Evolutionary conservation across 2,113 vertebrate genomes (phyloP).

Genomic region (Prionailurus bengalensis): DNA sequence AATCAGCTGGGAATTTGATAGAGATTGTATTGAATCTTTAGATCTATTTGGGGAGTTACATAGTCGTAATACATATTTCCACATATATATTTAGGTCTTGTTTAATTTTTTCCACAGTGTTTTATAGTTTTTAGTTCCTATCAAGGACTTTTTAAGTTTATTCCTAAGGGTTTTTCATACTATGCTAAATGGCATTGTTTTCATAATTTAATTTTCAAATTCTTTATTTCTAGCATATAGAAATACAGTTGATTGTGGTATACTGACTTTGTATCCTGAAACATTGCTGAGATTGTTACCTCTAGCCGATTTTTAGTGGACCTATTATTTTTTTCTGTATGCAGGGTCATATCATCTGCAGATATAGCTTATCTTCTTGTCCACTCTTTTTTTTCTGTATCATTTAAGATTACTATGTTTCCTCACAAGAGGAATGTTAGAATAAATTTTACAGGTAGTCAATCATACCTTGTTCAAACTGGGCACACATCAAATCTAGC

Average conservation of each 20-base stretch:
- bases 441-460: slow-evolving; percentile 68
- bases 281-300: not conserved
- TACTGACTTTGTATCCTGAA: not conserved
- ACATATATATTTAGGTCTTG: not conserved
- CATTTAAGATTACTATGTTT: slow-evolving; percentile 72
- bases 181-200: not conserved
- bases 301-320: not conserved
- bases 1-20: not conserved
- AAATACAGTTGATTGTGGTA: not conserved
- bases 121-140: not conserved
- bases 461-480: slow-evolving; percentile 67
- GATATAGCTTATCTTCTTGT: not conserved
- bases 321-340: not conserved
- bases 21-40: not conserved
- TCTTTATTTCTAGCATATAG: not conserved
- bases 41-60: not conserved
- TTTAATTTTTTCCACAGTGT: not conserved
- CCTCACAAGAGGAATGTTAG: slow-evolving; percentile 67
- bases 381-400: not conserved
- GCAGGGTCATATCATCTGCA: not conserved
- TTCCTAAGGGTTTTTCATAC: not conserved
- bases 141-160: not conserved
- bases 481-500: slow-evolving; percentile 25
- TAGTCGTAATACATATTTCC: not conserved
- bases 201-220: not conserved